Evolutionary conservation across 2,113 vertebrate species (phyloP).

Genomic region (Rostratula benghalensis): DNA sequence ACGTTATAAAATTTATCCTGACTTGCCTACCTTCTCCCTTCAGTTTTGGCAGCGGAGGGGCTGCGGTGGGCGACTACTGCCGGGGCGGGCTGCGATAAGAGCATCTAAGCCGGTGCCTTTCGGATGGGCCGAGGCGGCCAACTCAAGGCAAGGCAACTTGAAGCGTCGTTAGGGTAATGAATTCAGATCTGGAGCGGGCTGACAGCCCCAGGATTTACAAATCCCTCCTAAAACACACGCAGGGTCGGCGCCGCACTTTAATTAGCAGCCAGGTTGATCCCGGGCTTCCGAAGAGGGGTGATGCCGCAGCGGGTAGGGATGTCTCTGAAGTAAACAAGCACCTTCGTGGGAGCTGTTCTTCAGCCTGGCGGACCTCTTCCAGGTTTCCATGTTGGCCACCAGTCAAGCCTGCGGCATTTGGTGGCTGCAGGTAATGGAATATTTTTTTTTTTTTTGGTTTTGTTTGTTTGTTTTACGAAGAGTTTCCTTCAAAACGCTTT

Average conservation of each 20-base stretch:
- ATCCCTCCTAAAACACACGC: slow-evolving; percentile 24
- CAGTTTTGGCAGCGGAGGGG: background rate
- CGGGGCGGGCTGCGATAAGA: background rate
- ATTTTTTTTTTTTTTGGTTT: background rate
- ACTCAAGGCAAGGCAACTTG: background rate
- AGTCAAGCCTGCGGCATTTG: background rate
- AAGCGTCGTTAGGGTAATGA: slow-evolving; percentile 45
- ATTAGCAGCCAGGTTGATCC: background rate
- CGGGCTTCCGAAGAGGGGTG: background rate
- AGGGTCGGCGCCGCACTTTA: background rate
- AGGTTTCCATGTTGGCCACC: background rate
- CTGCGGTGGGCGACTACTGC: background rate
- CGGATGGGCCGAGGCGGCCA: background rate
- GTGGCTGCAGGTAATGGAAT: slow-evolving; percentile 32
- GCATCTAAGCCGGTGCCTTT: background rate
- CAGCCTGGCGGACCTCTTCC: background rate
- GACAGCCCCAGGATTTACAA: background rate
- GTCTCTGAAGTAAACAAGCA: background rate
- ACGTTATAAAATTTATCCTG: slow-evolving; percentile 34
- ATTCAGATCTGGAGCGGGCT: slow-evolving; percentile 4
- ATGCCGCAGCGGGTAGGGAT: background rate
- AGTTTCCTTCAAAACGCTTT: slow-evolving; percentile 45
- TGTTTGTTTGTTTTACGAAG: slow-evolving; percentile 64
- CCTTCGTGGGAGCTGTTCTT: background rate
- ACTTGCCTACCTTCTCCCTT: background rate